These are phyloP conservation scores for Pygoscelis adeliae DNA, from an alignment of 2,113 vertebrate genomes.

Conservation along the genomic window DNA sequence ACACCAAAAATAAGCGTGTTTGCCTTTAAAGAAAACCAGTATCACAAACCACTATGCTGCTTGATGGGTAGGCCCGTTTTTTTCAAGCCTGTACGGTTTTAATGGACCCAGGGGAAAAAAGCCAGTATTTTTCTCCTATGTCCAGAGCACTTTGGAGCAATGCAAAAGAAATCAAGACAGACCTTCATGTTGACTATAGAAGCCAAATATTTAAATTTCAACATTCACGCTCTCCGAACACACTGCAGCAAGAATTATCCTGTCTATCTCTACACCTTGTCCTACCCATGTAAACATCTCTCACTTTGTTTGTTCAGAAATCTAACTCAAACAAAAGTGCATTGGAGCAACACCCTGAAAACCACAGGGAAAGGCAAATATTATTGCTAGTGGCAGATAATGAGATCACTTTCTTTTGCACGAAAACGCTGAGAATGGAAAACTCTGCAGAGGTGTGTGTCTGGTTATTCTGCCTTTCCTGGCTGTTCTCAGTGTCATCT, in stretches of 20 bases:
- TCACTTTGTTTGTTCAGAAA: conserved; percentile 52
- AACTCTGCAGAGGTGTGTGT: neutral
- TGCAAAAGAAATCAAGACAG: neutral
- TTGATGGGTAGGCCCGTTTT: neutral
- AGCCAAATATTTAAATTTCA: conserved; percentile 53
- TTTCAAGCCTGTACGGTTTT: neutral
- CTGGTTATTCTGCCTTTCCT: neutral
- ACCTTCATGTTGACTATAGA: neutral
- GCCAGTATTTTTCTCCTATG: neutral
- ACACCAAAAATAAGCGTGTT: neutral
- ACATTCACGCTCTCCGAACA: neutral
- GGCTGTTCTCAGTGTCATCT: neutral
- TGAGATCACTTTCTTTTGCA: conserved; percentile 6
- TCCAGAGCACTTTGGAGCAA: neutral
- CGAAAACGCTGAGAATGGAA: neutral
- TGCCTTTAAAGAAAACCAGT: neutral
- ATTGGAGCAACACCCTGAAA: neutral
- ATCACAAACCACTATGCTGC: neutral
- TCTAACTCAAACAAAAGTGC: conserved; percentile 54
- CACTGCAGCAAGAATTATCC: neutral
- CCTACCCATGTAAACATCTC: conserved; percentile 27
- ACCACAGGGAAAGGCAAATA: conserved; percentile 41
- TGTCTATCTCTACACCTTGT: conserved; percentile 18
- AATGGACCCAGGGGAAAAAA: neutral
- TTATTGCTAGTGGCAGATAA: neutral